Evolutionary conservation across 2,113 vertebrate species (phyloP).

Genomic region (Tragulus kanchil): DNA sequence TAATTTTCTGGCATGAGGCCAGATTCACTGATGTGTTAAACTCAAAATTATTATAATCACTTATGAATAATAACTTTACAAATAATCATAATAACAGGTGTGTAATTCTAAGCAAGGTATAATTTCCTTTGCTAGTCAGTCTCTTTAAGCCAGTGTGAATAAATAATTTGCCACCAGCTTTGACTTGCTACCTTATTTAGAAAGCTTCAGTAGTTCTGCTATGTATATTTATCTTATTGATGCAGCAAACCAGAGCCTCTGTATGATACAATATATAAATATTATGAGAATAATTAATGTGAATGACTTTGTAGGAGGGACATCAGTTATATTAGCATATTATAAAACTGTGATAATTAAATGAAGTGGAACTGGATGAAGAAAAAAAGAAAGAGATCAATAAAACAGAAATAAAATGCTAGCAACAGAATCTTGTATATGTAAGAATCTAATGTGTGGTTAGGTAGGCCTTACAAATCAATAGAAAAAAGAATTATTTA

Average conservation of each 20-base stretch:
- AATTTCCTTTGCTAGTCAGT: not conserved
- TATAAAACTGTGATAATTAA: slow-evolving; percentile 22
- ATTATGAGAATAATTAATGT: not conserved
- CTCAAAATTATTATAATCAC: not conserved
- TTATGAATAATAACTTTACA: not conserved
- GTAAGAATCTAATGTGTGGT: not conserved
- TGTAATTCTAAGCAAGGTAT: slow-evolving; percentile 12
- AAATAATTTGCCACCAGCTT: slow-evolving; percentile 21
- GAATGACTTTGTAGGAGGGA: not conserved
- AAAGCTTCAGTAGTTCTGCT: not conserved
- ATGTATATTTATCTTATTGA: not conserved
- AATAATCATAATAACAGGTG: not conserved
- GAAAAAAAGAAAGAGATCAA: not conserved
- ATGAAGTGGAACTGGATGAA: not conserved
- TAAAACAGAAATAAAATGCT: not conserved
- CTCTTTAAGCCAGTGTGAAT: slow-evolving; percentile 31
- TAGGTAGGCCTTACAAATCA: not conserved
- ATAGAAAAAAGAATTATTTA: not conserved
- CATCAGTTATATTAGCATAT: not conserved
- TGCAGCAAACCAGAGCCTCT: not conserved
- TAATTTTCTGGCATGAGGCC: slow-evolving; percentile 1
- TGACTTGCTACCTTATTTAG: not conserved
- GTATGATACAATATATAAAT: not conserved
- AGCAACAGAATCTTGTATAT: not conserved
- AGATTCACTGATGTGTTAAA: not conserved